Evolutionary conservation across 2,888 invertebrate species (phyloP).

Genomic region (Cybosia mesomella): DNA sequence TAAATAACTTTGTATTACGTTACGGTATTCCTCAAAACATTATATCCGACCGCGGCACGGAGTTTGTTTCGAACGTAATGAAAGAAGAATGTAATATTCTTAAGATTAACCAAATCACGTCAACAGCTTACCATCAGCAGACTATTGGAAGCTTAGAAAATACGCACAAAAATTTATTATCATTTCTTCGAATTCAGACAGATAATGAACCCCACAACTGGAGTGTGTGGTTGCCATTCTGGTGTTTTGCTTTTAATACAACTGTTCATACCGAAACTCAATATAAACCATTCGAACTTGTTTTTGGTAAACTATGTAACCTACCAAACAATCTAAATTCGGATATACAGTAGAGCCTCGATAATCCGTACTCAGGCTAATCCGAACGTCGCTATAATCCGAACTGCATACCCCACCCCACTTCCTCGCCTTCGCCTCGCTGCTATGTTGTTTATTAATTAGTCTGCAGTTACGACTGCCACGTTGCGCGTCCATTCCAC

Average conservation of each 20-base stretch:
- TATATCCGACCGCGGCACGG: not conserved
- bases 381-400: no score
- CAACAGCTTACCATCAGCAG: not conserved
- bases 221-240: not conserved
- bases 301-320: not conserved
- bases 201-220: not conserved
- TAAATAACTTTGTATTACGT: not conserved
- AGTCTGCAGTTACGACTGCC: no score
- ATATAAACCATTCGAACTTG: not conserved
- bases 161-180: not conserved
- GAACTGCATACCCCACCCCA: no score
- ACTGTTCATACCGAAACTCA: no score
- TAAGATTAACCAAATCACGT: not conserved
- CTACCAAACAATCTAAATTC: no score
- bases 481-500: no score
- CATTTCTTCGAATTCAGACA: not conserved
- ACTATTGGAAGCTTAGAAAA: not conserved
- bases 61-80: not conserved
- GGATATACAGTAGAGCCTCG: no score
- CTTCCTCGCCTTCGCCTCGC: no score
- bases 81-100: not conserved
- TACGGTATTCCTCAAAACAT: not conserved
- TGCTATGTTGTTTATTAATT: no score
- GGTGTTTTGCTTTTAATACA: not conserved
- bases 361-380: no score